phyloP scores from a whole-genome alignment of 2,888 invertebrate species.

The Nezara viridula region DNA sequence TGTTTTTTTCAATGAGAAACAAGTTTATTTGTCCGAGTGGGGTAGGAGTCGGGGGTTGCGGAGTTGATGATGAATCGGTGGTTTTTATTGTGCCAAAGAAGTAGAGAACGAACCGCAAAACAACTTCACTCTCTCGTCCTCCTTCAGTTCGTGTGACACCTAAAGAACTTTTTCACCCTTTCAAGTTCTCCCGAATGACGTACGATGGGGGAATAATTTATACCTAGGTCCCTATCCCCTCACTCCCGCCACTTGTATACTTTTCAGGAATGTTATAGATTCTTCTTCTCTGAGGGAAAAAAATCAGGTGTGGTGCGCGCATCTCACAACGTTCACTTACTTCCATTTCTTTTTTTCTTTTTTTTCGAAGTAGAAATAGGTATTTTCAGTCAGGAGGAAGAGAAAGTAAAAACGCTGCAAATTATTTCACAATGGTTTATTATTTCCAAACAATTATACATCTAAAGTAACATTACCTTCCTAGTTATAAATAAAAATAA shows the following conservation, averaged over 20 bases:
- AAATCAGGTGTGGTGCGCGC: too few relatives aligned
- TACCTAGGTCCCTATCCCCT: too few relatives aligned
- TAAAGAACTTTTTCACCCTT: neutral
- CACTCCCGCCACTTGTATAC: neutral
- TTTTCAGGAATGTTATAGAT: constrained; percentile 73
- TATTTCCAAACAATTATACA: too few relatives aligned
- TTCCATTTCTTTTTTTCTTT: too few relatives aligned
- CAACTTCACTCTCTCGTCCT: neutral
- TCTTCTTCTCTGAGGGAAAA: neutral
- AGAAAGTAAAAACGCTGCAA: too few relatives aligned
- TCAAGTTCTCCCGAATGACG: neutral
- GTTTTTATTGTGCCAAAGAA: neutral
- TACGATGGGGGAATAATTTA: neutral
- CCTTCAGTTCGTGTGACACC: neutral
- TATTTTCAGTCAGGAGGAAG: too few relatives aligned
- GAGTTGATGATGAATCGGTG: neutral
- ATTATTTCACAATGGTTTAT: too few relatives aligned
- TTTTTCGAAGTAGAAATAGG: too few relatives aligned
- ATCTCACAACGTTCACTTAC: too few relatives aligned
- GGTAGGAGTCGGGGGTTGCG: constrained; percentile 67
- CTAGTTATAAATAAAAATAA: too few relatives aligned
- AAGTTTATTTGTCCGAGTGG: neutral
- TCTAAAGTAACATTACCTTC: too few relatives aligned
- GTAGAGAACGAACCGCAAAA: neutral
- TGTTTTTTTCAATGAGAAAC: neutral